phyloP scores from a whole-genome alignment of 2,113 vertebrate species.

The Peucedramus taeniatus region DNA sequence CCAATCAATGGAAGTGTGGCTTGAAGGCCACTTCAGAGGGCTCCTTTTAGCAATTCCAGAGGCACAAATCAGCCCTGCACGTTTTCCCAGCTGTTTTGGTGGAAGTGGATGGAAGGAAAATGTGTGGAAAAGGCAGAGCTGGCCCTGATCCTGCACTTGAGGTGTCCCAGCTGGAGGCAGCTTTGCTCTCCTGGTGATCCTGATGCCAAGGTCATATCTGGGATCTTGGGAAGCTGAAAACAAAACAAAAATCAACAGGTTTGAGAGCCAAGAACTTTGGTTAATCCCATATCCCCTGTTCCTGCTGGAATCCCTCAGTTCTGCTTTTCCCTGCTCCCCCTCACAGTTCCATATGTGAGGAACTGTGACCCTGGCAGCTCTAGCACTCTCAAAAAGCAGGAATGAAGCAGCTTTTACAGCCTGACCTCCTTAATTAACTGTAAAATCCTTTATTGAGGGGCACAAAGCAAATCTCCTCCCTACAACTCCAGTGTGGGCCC shows the following conservation, averaged over 20 bases:
- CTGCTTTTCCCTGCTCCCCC: background rate
- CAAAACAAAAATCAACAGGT: background rate
- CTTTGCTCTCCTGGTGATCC: background rate
- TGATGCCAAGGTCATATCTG: background rate
- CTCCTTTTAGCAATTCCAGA: background rate
- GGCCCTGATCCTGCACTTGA: background rate
- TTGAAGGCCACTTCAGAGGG: background rate
- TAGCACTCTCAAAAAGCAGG: background rate
- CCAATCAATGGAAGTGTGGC: background rate
- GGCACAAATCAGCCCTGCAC: background rate
- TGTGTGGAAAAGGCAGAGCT: background rate
- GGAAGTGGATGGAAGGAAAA: background rate
- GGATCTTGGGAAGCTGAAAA: background rate
- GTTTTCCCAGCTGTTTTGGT: background rate
- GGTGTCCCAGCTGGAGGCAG: background rate
- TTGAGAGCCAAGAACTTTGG: background rate
- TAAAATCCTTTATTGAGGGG: slow-evolving; percentile 43
- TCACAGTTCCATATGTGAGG: background rate
- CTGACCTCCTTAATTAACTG: slow-evolving; percentile 43
- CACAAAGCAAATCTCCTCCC: slow-evolving; percentile 39
- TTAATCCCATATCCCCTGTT: background rate
- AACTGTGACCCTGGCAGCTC: background rate
- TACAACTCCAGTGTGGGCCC: background rate
- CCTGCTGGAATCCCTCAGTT: background rate
- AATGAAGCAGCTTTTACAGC: slow-evolving; percentile 24